A percentile compares a stretch with the other conserved stretches of the same genome.
Evolutionary conservation across 2,113 vertebrate genomes (phyloP).

Genomic region (Thermophis baileyi): DNA sequence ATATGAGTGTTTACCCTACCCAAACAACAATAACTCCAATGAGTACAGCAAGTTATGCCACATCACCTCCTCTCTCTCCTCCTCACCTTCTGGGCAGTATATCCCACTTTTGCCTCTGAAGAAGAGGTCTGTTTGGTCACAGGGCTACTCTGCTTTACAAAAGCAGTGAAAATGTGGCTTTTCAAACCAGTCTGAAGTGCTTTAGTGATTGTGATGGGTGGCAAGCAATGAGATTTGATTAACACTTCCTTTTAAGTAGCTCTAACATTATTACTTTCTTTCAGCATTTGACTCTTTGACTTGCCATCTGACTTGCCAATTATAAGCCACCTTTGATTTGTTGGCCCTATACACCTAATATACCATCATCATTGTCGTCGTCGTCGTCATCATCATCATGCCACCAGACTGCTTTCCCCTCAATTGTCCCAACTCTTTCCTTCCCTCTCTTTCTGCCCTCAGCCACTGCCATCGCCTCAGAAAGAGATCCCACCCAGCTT

Average conservation of each 20-base stretch:
- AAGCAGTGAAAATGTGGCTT: neutral
- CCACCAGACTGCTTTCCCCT: neutral
- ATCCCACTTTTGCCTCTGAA: neutral
- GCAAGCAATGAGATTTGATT: neutral
- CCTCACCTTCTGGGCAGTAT: neutral
- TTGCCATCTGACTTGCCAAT: neutral
- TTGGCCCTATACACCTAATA: neutral
- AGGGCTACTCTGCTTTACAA: neutral
- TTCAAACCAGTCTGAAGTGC: neutral
- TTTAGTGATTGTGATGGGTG: neutral
- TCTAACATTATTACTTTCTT: neutral
- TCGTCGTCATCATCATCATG: neutral
- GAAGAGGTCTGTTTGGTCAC: neutral
- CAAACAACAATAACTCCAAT: neutral
- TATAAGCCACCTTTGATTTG: neutral
- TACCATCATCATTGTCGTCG: neutral
- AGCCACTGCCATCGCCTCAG: too few species aligned
- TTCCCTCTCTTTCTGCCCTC: neutral
- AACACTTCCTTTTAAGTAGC: neutral
- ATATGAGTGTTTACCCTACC: neutral
- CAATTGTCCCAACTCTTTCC: neutral
- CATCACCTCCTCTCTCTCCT: neutral
- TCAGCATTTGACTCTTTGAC: neutral
- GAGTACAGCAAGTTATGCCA: neutral
- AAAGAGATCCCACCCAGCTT: rapidly evolving